phyloP scores from a whole-genome alignment of 2,888 invertebrate species.

The Torymus tubicola region DNA sequence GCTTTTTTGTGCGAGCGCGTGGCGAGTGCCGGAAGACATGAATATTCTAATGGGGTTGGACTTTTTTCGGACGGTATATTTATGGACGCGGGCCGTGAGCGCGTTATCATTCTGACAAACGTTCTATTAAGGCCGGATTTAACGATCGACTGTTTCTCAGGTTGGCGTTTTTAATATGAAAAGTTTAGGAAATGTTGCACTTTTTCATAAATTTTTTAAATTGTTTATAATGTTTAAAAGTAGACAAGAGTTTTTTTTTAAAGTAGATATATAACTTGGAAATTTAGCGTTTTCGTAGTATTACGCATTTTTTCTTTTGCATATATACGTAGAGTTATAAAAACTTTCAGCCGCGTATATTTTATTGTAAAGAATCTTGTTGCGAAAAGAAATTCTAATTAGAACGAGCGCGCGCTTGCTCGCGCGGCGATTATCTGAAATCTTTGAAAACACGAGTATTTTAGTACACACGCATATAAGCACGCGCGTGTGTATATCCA shows the following conservation, averaged over 20 bases:
- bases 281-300: no score
- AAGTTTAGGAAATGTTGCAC: no score
- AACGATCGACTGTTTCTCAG: background rate
- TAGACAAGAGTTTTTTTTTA: no score
- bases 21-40: constrained; percentile 14
- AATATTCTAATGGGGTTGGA: constrained; percentile 10
- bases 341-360: background rate
- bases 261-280: no score
- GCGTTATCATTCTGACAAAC: no score
- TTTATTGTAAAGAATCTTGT: background rate
- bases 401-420: constrained; percentile 52
- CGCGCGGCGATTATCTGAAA: constrained; percentile 48
- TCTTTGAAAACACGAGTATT: constrained; percentile 48
- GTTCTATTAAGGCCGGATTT: background rate
- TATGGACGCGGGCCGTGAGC: background rate
- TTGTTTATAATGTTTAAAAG: no score
- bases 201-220: no score
- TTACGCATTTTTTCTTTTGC: no score
- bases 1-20: background rate
- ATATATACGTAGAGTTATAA: no score
- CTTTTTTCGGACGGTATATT: background rate
- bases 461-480: constrained; percentile 21
- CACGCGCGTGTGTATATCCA: constrained; percentile 5
- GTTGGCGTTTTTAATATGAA: background rate
- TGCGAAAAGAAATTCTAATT: constrained; percentile 56